A percentile compares a stretch with the other conserved stretches of the same genome.
Conservation (phyloP, 2,113 vertebrate species). For the Platanista minor region DNA sequence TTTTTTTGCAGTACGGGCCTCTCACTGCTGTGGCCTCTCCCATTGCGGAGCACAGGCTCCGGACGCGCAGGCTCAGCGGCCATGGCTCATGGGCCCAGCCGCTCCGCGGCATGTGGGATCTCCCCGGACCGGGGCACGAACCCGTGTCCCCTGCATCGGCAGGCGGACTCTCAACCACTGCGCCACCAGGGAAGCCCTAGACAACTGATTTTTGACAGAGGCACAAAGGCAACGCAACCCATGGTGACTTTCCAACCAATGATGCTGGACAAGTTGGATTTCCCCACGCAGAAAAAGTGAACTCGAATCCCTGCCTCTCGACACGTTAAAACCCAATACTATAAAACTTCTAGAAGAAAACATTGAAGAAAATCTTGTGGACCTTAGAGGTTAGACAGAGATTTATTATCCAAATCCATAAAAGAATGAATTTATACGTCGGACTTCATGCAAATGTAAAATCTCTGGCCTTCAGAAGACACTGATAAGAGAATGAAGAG, state of each 20-base stretch:
- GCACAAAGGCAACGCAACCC: background rate
- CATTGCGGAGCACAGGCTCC: too few species aligned
- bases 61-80: too few species aligned
- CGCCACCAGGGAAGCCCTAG: too few species aligned
- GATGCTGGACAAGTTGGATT: background rate
- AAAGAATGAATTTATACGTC: background rate
- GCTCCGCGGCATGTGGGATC: too few species aligned
- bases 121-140: too few species aligned
- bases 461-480: background rate
- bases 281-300: background rate
- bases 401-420: background rate
- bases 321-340: background rate
- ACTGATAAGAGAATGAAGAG: background rate
- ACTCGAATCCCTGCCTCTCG: background rate
- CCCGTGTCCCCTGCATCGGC: too few species aligned
- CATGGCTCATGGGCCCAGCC: too few species aligned
- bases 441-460: background rate
- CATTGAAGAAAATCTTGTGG: background rate
- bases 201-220: background rate
- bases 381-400: background rate
- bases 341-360: background rate
- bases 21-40: too few species aligned
- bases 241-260: background rate
- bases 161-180: too few species aligned
- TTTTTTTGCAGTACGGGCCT: too few species aligned